phyloP scores from a whole-genome alignment of 1,140 invertebrate genomes.

The Geopemphigus sp. region DNA sequence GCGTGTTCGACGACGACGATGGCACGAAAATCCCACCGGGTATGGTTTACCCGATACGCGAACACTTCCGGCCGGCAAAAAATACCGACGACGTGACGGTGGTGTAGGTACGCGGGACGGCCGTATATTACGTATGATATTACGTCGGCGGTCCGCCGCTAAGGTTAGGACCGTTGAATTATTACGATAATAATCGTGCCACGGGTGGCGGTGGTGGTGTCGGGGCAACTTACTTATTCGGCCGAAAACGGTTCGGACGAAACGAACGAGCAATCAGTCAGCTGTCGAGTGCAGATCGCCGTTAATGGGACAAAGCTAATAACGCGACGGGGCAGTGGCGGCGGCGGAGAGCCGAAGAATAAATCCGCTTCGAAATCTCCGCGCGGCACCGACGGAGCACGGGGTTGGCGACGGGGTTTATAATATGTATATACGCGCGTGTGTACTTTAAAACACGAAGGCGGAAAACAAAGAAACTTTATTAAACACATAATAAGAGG shows the following conservation, averaged over 20 bases:
- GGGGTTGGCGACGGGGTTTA: neutral
- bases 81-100: no score
- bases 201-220: no score
- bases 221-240: conserved; percentile 2
- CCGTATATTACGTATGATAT: no score
- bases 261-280: conserved; percentile 28
- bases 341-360: neutral
- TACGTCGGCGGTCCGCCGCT: no score
- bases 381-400: neutral
- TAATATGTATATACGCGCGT: neutral
- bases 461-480: conserved; percentile 44
- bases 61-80: no score
- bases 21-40: no score
- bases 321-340: neutral
- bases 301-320: no score
- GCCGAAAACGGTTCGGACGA: neutral
- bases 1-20: no score
- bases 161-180: no score
- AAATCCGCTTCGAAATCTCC: conserved; percentile 22
- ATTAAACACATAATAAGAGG: conserved; percentile 48
- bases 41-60: no score
- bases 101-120: no score
- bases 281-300: conserved; percentile 30
- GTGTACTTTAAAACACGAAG: conserved; percentile 20
- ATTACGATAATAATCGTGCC: no score